Base-by-base conservation (phyloP, 2,113 vertebrate genomes). In the Dipodomys spectabilis region DNA sequence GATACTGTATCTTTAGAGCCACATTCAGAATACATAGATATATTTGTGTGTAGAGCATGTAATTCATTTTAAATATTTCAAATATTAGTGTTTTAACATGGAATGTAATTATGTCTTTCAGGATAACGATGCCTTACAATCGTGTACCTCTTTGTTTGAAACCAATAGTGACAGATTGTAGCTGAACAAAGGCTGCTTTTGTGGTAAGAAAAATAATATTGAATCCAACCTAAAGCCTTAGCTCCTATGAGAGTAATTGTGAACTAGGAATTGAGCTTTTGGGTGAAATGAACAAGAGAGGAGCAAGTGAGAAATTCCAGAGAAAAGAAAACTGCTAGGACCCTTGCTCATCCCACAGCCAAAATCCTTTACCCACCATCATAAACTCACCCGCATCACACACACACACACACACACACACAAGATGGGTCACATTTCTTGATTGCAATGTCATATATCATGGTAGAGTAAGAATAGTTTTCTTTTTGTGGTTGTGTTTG, bases 141-240 rank as follows among this genome's bases (percentile, higher is more conserved):
- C 53, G 18, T 57, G 72, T 16, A 23, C 7, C 39, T 89, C 32
- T 92, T 86, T 84, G 35, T 86, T 79, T 93, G 44, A 94, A 95
- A 86, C 32, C 60, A 79, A 57, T 18, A 86, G 13, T 67, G 27
- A 81, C 18, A 87, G 49, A 67, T 8, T 60, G 11, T 20, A 85
- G 22, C 27, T 71, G 69, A 77, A 30, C 32, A 74, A 89, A 84
- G 18, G 1, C 82, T 90, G 9, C 74, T 84, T 88, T 20, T 30
- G 72, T 10, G 8, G 18, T 73, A 62, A 81, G 44, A 80, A 90
- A 90, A 82, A 57, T 65, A 35, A 90, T 65, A 86, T 35, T 28
- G 5, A 91, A 83, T 28, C 71, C 2, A 44, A 94, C 72, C 11
- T 72, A 86, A 94, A 89, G 73, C 32, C 72, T 88, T 80, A 4